Percentiles rank a stretch among this genome's conserved stretches.
Evolutionary conservation across 2,797 vertebrate genomes (phyloP).

Genomic region (Clarias pachynema): DNA sequence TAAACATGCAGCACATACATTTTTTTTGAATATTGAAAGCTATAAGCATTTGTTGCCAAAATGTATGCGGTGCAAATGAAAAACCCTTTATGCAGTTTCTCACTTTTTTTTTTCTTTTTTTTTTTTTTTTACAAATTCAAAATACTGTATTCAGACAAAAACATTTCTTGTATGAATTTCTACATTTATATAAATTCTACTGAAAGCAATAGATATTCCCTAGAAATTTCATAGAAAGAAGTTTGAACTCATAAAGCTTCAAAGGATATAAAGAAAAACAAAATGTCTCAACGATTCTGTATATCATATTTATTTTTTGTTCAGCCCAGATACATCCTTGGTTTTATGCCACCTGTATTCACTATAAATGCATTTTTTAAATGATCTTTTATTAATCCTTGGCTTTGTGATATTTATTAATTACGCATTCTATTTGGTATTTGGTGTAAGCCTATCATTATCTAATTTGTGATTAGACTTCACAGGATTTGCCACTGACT

Average conservation of each 20-base stretch:
- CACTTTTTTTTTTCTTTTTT: neutral
- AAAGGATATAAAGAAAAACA: neutral
- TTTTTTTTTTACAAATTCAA: neutral
- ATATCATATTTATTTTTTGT: neutral
- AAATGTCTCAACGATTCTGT: neutral
- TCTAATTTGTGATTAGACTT: neutral
- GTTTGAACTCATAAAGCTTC: neutral
- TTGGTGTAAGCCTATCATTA: neutral
- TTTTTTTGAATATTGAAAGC: neutral
- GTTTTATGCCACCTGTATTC: neutral
- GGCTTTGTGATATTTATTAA: neutral
- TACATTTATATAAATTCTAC: neutral
- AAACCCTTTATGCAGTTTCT: neutral
- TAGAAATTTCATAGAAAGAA: no score
- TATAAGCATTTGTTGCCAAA: neutral
- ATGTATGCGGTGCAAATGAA: neutral
- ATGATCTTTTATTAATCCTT: neutral
- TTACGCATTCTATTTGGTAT: no score
- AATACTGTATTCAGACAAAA: neutral
- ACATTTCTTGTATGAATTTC: neutral
- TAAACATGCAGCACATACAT: neutral
- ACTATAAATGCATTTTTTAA: neutral
- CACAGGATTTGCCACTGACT: neutral
- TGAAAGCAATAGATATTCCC: neutral
- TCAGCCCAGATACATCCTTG: neutral